Evolutionary conservation across 2,113 vertebrate genomes (phyloP).

Genomic region (Triplophysa dalaica): DNA sequence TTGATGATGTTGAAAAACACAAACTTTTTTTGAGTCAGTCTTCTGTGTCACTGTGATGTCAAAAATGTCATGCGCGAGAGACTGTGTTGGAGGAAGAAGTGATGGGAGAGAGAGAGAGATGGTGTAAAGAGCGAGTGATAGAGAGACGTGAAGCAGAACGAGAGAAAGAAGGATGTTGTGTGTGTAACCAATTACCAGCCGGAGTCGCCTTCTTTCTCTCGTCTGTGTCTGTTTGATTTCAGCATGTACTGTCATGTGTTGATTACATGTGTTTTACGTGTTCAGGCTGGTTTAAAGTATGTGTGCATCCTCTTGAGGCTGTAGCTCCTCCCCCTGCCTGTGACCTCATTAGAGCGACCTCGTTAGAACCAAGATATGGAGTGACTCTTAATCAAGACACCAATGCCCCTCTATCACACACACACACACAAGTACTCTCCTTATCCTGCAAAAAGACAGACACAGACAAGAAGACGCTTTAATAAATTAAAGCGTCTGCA

Average conservation of each 20-base stretch:
- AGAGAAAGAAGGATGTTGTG: slow-evolving; percentile 61
- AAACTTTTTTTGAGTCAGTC: slow-evolving; percentile 64
- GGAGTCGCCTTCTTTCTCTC: slow-evolving; percentile 69
- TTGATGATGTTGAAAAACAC: slow-evolving; percentile 60
- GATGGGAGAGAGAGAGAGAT: slow-evolving; percentile 36
- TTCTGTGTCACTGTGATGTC: slow-evolving; percentile 62
- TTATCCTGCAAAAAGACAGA: neutral
- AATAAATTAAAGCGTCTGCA: too few relatives aligned
- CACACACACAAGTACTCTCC: slow-evolving; percentile 17
- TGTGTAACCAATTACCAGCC: slow-evolving; percentile 77
- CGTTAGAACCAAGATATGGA: slow-evolving; percentile 51
- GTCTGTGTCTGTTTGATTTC: slow-evolving; percentile 22
- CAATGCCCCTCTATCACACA: neutral
- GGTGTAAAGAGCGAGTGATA: neutral
- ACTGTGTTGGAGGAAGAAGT: slow-evolving; percentile 37
- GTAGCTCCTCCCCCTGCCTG: slow-evolving; percentile 48
- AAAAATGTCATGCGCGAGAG: slow-evolving; percentile 68
- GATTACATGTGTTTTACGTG: slow-evolving; percentile 46
- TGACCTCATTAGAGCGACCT: slow-evolving; percentile 60
- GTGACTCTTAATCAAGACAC: slow-evolving; percentile 56
- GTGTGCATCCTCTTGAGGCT: slow-evolving; percentile 41
- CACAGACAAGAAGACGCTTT: neutral
- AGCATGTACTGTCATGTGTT: slow-evolving; percentile 20
- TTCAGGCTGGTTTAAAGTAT: slow-evolving; percentile 46
- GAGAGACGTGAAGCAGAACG: neutral